Base-by-base conservation (phyloP, 2,113 vertebrate species). In the Brachionichthys hirsutus region DNA sequence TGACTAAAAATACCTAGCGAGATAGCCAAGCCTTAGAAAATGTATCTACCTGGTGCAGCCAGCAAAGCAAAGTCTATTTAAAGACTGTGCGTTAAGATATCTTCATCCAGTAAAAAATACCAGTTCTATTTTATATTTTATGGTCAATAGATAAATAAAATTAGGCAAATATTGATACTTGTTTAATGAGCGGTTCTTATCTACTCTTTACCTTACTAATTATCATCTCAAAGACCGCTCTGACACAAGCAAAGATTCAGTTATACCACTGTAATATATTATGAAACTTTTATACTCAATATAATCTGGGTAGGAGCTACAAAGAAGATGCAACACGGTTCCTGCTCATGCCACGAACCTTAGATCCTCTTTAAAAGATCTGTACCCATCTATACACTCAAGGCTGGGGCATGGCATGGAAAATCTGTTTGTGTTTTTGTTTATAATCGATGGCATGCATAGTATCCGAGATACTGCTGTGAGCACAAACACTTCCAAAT, bases 21-120 rank as follows among this genome's bases (percentile, higher is more conserved):
- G 73, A 85, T 75, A 84, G 75, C 57, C 54, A 7, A 38, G 78
- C 70, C 71, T 80, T 82, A 77, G 68, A 46, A 78, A 64, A 73
- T 45, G 61, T 73, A 74, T 72, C 69, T 63, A 34, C 60, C 41
- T 49, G 4, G 18, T 49, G 63, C 71, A 84, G 73, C 65, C 72
- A 67, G 67, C 48, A 48, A 67, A 50, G 70, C 54, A 3, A 38
- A 9, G 42, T 41, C 52, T 70, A 41, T 56, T 77, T 72, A n/a
- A n/a, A n/a, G n/a, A n/a, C n/a, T n/a, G n/a, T n/a, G n/a, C n/a
- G n/a, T n/a, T n/a, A 30, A 30, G 24, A 30, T 6, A 6, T 30
- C 24, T 30, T 30, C 24, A 30, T 30, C 24, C 24, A 30, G 24
- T 30, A 30, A 30, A 30, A 30, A 30, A 30, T 6, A 30, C 3